Conservation (phyloP, 2,888 invertebrate genomes). For the Amphipyra tragopoginis region DNA sequence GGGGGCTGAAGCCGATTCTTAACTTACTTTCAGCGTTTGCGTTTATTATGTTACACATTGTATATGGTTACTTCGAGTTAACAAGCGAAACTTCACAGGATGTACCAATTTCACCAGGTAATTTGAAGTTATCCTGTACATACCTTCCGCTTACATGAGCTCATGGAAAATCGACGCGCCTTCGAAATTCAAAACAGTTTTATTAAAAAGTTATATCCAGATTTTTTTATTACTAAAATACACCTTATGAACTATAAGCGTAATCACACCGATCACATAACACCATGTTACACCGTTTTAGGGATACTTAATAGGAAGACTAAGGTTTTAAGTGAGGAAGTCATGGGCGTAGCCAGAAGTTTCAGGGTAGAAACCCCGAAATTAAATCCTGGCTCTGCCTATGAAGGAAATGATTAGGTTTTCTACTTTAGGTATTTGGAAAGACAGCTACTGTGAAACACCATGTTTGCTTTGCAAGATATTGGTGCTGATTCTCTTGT, state of each 20-base stretch:
- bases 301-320: slow-evolving; percentile 73
- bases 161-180: slow-evolving; percentile 9
- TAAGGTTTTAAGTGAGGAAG: slow-evolving; percentile 59
- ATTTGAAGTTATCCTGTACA: too few relatives aligned
- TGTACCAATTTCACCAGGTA: too few relatives aligned
- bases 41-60: too few relatives aligned
- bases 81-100: too few relatives aligned
- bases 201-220: slow-evolving; percentile 29
- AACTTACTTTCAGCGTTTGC: too few relatives aligned
- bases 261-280: slow-evolving; percentile 86
- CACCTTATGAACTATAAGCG: slow-evolving; percentile 83
- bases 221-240: slow-evolving; percentile 67
- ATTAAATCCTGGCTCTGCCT: slow-evolving; percentile 34
- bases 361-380: slow-evolving; percentile 1
- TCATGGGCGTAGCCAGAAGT: slow-evolving; percentile 25
- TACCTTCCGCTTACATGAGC: background rate
- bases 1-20: too few relatives aligned
- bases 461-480: slow-evolving; percentile 1
- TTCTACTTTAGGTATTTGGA: slow-evolving; percentile 33
- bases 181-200: slow-evolving; percentile 21
- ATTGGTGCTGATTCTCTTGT: too few relatives aligned
- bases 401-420: slow-evolving; percentile 36
- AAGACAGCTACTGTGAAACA: slow-evolving; percentile 5
- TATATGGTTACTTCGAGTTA: too few relatives aligned
- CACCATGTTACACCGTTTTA: slow-evolving; percentile 76